A percentile compares a stretch with the other conserved stretches of the same genome.
Evolutionary conservation across 2,113 vertebrate genomes (phyloP).

Genomic region (Pogona vitticeps): DNA sequence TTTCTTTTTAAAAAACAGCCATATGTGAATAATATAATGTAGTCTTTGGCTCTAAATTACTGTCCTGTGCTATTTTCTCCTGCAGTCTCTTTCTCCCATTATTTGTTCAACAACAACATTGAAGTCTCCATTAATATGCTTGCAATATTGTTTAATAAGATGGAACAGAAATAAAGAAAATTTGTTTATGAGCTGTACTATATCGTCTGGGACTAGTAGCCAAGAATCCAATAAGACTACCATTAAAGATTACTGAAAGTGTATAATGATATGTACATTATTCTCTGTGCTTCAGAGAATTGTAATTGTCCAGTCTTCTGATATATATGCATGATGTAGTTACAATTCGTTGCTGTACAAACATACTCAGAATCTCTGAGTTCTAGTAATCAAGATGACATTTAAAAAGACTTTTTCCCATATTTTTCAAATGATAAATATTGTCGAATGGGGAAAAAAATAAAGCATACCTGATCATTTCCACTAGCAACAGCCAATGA

Average conservation of each 20-base stretch:
- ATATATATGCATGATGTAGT: not conserved
- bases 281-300: not conserved
- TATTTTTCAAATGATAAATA: not conserved
- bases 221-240: not conserved
- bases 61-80: not conserved
- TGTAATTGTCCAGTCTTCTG: not conserved
- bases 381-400: not conserved
- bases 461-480: slow-evolving; percentile 81
- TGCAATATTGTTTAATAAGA: not conserved
- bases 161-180: not conserved
- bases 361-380: not conserved
- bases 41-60: not conserved
- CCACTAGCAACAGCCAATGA: slow-evolving; percentile 87
- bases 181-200: not conserved
- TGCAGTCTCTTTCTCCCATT: not conserved
- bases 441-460: not conserved
- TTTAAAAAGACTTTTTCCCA: not conserved
- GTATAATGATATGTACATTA: not conserved
- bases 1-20: not conserved
- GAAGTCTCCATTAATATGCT: not conserved
- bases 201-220: not conserved
- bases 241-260: not conserved
- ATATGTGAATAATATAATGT: not conserved
- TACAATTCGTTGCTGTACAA: not conserved
- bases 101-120: not conserved